Base-by-base conservation (phyloP, 1,140 invertebrate genomes). In the Drosophila pachea region DNA sequence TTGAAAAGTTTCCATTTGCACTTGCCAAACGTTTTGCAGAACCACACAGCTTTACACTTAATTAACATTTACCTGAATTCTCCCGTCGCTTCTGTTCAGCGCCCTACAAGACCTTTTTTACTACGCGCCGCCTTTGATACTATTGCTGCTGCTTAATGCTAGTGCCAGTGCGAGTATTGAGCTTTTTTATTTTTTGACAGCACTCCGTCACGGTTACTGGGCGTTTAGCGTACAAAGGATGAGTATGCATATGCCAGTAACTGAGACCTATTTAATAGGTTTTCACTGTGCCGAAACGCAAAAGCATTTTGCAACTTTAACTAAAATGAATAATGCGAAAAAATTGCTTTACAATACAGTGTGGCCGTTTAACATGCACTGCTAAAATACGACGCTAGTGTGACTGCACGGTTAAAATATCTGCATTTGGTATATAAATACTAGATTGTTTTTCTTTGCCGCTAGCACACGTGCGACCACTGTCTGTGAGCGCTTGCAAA, bases 401-500 rank as follows among this genome's bases (percentile, higher is more conserved):
- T 59, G 31, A 66, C 63, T 54, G 38, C 22, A 22, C 22, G 22
- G 22, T 22, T 3, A 22, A 22, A 22, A 22, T 3, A 22, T 22
- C 22, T 22, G 1, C 22, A 22, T 31, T 49, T 42, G 12, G 54
- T 58, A 60, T 67, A 60, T 52, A 35, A 50, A 61, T 61, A 40
- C 45, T 29, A 50, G 40, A 4, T 4, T 50, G 4, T 36, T 42
- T 36, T 31, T 8, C 33, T n/a, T 14, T 45, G n/a, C 66, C 43
- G 42, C 14, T 48, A n/a, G n/a, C 75, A 61, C 78, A 82, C 78
- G 78, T 82, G 78, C 72, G 68, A 53, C 43, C 38, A 22, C 56
- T 32, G 69, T 53, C 50, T 54, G 47, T 76, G 76, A 79, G 81
- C 68, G 73, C 7, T 49, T 29, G 52, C 31, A 42, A 7, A 53